A percentile compares a stretch with the other conserved stretches of the same genome.
phyloP scores from a whole-genome alignment of 2,797 vertebrate species.

The Eulemur albifrons region DNA sequence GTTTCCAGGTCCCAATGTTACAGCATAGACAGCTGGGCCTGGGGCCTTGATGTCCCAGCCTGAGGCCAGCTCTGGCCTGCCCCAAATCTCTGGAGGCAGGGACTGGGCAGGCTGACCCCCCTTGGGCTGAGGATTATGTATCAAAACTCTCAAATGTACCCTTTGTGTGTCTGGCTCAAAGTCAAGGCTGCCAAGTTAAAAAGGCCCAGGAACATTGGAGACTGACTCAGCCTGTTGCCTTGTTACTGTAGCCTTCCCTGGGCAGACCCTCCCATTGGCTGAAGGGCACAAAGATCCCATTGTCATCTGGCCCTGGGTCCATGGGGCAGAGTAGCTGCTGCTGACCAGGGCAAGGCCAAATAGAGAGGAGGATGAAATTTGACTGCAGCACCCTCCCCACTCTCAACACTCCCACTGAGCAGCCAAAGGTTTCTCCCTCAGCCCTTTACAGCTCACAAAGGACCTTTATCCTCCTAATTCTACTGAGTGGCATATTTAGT shows the following conservation, averaged over 20 bases:
- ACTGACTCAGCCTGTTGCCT: neutral
- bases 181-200: conserved; percentile 35
- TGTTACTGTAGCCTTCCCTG: conserved; percentile 33
- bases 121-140: neutral
- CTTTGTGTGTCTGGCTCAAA: conserved; percentile 16
- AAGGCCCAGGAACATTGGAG: neutral
- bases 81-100: neutral
- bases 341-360: neutral
- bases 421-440: neutral
- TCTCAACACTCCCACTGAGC: fast-evolving
- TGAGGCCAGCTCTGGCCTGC: neutral
- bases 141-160: neutral
- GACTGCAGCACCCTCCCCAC: neutral
- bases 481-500: neutral
- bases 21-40: neutral
- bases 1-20: neutral
- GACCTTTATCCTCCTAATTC: neutral
- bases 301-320: neutral
- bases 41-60: neutral
- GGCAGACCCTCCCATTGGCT: conserved; percentile 18
- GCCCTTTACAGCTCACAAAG: neutral
- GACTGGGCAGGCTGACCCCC: neutral
- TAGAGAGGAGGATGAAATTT: neutral
- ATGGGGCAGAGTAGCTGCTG: neutral
- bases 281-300: conserved; percentile 53